phyloP scores from a whole-genome alignment of 2,113 vertebrate species.

The Corythaeola cristata region DNA sequence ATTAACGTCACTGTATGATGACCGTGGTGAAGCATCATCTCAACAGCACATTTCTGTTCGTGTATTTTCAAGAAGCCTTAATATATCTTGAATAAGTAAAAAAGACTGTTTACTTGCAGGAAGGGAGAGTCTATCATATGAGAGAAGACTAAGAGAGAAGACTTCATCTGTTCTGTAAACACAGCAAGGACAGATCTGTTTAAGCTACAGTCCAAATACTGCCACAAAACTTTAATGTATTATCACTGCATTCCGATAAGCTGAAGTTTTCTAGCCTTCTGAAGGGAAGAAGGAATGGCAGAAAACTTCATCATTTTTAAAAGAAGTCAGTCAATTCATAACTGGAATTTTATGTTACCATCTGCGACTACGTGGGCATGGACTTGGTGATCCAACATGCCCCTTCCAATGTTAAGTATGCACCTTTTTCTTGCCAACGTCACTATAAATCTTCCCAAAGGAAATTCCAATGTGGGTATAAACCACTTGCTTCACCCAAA shows the following conservation, averaged over 20 bases:
- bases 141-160: not conserved
- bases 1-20: not conserved
- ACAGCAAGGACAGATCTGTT: not conserved
- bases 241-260: not conserved
- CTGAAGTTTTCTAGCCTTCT: not conserved
- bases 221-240: not conserved
- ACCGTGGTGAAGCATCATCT: not conserved
- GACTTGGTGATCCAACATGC: not conserved
- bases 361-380: rapidly evolving
- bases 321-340: not conserved
- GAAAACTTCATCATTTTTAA: not conserved
- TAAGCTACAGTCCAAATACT: not conserved
- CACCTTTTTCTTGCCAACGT: not conserved
- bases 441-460: not conserved
- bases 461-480: slow-evolving; percentile 22
- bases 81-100: not conserved
- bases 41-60: not conserved
- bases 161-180: not conserved
- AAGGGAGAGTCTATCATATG: not conserved
- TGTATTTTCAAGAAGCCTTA: not conserved
- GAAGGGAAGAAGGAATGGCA: not conserved
- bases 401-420: not conserved
- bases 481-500: slow-evolving; percentile 16
- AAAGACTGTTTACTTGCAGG: not conserved
- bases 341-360: not conserved